Conservation (phyloP, 2,113 vertebrate species). For the Orientallactaga bullata region DNA sequence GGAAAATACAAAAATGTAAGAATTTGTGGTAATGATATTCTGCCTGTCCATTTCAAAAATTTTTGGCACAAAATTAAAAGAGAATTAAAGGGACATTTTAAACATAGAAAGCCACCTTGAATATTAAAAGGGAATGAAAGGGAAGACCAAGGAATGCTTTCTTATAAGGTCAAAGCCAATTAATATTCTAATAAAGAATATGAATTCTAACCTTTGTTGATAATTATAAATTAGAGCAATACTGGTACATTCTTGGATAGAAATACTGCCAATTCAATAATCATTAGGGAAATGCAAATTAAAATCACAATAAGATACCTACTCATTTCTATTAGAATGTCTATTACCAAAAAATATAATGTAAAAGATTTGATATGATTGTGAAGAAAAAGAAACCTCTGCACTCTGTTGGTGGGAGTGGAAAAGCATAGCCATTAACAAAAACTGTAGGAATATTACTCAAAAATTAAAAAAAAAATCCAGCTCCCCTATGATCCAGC, state of each 20-base stretch:
- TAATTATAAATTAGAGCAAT: slow-evolving; percentile 2
- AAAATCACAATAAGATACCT: neutral
- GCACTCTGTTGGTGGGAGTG: neutral
- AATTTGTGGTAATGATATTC: neutral
- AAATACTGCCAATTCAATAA: neutral
- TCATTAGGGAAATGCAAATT: neutral
- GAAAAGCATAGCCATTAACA: neutral
- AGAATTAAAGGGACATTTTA: neutral
- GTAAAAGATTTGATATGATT: neutral
- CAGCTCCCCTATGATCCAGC: neutral
- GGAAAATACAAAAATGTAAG: slow-evolving; percentile 32
- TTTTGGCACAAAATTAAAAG: neutral
- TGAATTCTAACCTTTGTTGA: slow-evolving; percentile 12
- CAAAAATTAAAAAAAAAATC: neutral
- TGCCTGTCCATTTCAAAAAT: slow-evolving; percentile 26
- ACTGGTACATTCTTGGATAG: slow-evolving; percentile 6
- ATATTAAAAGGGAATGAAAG: neutral
- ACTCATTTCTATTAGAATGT: neutral
- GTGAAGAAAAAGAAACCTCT: neutral
- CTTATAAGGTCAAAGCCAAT: neutral
- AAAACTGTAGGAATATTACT: neutral
- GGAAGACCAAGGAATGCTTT: neutral
- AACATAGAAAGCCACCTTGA: neutral
- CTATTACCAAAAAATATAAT: neutral
- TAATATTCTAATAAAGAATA: neutral